These are phyloP conservation scores for Labrus mixtus DNA, from an alignment of 2,113 vertebrate genomes.

Conservation along the genomic window DNA sequence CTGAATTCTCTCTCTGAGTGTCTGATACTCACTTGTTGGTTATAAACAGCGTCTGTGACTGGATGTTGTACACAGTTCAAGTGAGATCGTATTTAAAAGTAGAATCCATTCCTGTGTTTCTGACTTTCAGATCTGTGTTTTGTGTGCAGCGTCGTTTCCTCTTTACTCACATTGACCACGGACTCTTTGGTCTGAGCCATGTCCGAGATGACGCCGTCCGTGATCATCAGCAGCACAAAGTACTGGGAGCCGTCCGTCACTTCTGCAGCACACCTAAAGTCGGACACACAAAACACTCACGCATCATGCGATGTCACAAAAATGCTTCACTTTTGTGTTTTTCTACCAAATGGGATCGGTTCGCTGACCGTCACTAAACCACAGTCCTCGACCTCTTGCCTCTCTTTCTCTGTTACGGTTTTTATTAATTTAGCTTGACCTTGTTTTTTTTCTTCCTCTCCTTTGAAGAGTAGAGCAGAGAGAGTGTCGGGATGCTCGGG, in stretches of 20 bases:
- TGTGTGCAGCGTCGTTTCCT: background rate
- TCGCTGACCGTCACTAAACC: slow-evolving; percentile 27
- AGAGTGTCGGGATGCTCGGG: slow-evolving; percentile 14
- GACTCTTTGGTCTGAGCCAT: slow-evolving; percentile 96
- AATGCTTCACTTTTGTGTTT: slow-evolving; percentile 38
- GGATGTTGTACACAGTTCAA: background rate
- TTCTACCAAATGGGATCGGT: slow-evolving; percentile 40
- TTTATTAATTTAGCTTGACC: slow-evolving; percentile 66
- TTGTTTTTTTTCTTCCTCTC: slow-evolving; percentile 34
- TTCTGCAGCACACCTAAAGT: slow-evolving; percentile 84
- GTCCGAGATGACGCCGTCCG: slow-evolving; percentile 92
- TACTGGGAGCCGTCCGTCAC: slow-evolving; percentile 93
- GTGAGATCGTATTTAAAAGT: background rate
- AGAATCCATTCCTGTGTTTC: background rate
- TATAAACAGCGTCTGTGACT: background rate
- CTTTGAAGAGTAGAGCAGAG: slow-evolving; percentile 45
- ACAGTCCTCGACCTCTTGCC: background rate
- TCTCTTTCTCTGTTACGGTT: slow-evolving; percentile 24
- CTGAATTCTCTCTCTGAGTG: too few relatives aligned
- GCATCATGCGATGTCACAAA: background rate
- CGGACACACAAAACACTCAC: slow-evolving; percentile 17
- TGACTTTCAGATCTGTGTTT: background rate
- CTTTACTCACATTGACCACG: slow-evolving; percentile 88
- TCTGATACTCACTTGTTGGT: too few relatives aligned
- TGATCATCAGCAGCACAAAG: slow-evolving; percentile 94